Base-by-base conservation (phyloP, 23 tunicate species). In the Phallusia fumigata region DNA sequence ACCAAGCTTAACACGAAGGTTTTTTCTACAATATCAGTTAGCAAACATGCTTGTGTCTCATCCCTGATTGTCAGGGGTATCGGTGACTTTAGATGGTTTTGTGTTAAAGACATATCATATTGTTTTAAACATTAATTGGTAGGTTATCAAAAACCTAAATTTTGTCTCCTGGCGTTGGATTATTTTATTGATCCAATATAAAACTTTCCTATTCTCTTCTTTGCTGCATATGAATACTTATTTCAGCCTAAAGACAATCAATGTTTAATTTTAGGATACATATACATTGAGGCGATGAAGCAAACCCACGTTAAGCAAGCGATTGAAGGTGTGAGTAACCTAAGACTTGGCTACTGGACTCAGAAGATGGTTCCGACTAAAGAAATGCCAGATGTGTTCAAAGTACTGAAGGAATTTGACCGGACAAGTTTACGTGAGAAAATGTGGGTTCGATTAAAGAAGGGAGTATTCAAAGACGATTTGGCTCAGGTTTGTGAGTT, bases 291-390 rank as follows among this genome's bases (percentile, higher is more conserved):
- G 65, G 93, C 99, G 8, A 92, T 90, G 84, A 96, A 96, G 36
- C 99, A 91, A 65, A 92, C 97, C 31, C 99, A 96, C 76, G 96
- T 96, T 36, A 96, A 96, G 78, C 96, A 96, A 65, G 99, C 99
- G 51, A 91, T 96, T 18, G 99, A 96, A 64, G 99, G 99, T 0
- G 87, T 96, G 76, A 95, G 96, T 53, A 88, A 85, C 51, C 58
- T 96, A 47, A 76, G 96, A 18, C 65, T 91, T 34, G 99, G 96
- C 19, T 91, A 90, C 80, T 91, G 87, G 85, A 81, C 87, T 16
- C 99, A 96, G 77, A 89, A 96, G 82, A 96, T 96, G 99, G 99
- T 96, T 30, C 99, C 99, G 19, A 96, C 96, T 52, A 96, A 90
- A 77, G 96, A 96, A 85, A 96, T 96, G 99, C 95, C 95, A 6